Conservation (phyloP, 2,888 invertebrate species). For the Andricus curvator region DNA sequence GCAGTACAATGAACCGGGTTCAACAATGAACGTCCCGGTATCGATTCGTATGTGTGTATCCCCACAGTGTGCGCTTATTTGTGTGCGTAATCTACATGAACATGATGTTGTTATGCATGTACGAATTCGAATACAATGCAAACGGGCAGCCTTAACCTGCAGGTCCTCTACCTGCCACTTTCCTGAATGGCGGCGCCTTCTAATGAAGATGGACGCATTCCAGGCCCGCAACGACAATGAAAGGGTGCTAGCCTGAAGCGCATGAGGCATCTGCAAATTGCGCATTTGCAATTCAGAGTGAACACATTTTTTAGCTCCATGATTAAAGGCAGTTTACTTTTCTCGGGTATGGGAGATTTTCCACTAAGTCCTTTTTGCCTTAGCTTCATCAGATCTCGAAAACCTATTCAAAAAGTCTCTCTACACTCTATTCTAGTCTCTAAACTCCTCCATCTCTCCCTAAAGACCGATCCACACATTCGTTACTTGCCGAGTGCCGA, state of each 20-base stretch:
- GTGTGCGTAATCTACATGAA: conserved; percentile 15
- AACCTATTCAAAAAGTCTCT: too few species aligned
- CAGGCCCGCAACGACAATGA: conserved; percentile 1
- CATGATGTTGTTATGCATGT: conserved; percentile 22
- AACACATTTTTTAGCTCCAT: background rate
- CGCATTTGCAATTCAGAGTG: conserved; percentile 14
- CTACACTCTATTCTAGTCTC: too few species aligned
- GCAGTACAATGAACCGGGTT: conserved; percentile 55
- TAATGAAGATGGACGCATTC: conserved; percentile 37
- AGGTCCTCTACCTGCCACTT: conserved; percentile 33
- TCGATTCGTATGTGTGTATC: conserved; percentile 1
- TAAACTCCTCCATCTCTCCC: too few species aligned
- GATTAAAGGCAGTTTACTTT: background rate
- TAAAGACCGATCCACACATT: too few species aligned
- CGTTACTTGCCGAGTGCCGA: too few species aligned
- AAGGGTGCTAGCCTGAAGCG: background rate
- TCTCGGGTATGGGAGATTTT: background rate
- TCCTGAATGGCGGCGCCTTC: conserved; percentile 30
- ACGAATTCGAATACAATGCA: conserved; percentile 26
- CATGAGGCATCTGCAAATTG: background rate
- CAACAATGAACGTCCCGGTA: conserved; percentile 26
- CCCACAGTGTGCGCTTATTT: background rate
- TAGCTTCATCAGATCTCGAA: too few species aligned
- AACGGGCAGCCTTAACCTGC: conserved; percentile 22
- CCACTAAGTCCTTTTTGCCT: background rate